Conservation (phyloP, 2,797 vertebrate species). For the Heteromormyrus szaboi region DNA sequence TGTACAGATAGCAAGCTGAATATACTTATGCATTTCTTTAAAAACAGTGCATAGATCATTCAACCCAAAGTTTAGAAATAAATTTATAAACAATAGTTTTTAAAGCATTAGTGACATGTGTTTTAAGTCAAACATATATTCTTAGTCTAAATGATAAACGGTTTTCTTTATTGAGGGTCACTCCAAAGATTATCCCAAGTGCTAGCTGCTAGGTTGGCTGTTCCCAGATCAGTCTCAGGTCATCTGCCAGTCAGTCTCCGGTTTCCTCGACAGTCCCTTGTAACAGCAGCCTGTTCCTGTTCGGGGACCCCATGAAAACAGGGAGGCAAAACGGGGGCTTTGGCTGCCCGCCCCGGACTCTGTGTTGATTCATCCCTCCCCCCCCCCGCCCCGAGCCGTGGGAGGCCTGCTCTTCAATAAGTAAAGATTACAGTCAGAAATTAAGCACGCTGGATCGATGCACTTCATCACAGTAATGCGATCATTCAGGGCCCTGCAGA, state of each 20-base stretch:
- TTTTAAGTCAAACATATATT: background rate
- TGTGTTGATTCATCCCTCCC: background rate
- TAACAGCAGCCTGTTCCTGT: background rate
- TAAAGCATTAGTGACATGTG: background rate
- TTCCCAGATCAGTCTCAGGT: background rate
- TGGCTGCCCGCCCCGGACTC: background rate
- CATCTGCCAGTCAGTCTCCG: background rate
- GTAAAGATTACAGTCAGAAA: slow-evolving; percentile 10
- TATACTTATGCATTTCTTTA: background rate
- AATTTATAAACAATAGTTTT: background rate
- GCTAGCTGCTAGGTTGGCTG: background rate
- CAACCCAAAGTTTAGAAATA: background rate
- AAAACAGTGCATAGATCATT: background rate
- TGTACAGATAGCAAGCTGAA: background rate
- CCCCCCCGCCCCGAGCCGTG: too few relatives aligned
- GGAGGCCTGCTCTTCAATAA: slow-evolving; percentile 7
- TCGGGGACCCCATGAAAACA: background rate
- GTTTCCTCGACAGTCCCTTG: background rate
- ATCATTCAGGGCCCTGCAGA: background rate
- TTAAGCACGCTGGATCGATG: background rate
- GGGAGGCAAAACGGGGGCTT: background rate
- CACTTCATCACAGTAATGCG: background rate
- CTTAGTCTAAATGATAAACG: background rate
- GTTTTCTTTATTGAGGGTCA: background rate
- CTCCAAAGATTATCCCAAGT: background rate